Evolutionary conservation across 2,888 invertebrate species (phyloP).

Genomic region (Tinea trinotella): DNA sequence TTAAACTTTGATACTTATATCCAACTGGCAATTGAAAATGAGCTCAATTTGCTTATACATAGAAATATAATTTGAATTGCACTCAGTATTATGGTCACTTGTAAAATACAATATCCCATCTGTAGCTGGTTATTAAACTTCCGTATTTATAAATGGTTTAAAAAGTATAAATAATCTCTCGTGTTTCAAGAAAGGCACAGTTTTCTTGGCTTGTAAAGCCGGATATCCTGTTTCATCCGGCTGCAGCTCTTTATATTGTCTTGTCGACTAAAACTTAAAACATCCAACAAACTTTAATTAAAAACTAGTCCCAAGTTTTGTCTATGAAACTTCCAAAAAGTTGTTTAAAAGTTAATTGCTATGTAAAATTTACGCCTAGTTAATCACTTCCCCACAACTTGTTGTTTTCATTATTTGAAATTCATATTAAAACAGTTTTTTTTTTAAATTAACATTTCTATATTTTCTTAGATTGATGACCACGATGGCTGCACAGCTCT

Average conservation of each 20-base stretch:
- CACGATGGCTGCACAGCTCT: too few species aligned
- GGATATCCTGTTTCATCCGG: conserved; percentile 44
- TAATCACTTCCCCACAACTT: too few species aligned
- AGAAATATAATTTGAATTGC: background rate
- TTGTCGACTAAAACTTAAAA: conserved; percentile 2
- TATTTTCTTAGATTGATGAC: too few species aligned
- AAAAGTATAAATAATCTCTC: conserved; percentile 2
- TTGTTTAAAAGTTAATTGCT: background rate
- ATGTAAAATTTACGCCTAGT: background rate
- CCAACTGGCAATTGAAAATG: background rate
- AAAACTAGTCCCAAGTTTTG: conserved; percentile 5
- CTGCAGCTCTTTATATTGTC: conserved; percentile 17
- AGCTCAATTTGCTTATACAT: background rate
- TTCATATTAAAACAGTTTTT: too few species aligned
- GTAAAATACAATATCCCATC: background rate
- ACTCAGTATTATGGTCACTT: background rate
- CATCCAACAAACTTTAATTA: conserved; percentile 17
- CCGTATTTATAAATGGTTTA: background rate
- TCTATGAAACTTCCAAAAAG: conserved; percentile 2
- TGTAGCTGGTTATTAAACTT: background rate
- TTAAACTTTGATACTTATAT: background rate
- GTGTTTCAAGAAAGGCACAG: conserved; percentile 19
- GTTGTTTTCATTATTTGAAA: too few species aligned
- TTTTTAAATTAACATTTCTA: too few species aligned
- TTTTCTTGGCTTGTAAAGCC: conserved; percentile 47